Base-by-base conservation (phyloP, 2,888 invertebrate species). In the Andrena bucephala region DNA sequence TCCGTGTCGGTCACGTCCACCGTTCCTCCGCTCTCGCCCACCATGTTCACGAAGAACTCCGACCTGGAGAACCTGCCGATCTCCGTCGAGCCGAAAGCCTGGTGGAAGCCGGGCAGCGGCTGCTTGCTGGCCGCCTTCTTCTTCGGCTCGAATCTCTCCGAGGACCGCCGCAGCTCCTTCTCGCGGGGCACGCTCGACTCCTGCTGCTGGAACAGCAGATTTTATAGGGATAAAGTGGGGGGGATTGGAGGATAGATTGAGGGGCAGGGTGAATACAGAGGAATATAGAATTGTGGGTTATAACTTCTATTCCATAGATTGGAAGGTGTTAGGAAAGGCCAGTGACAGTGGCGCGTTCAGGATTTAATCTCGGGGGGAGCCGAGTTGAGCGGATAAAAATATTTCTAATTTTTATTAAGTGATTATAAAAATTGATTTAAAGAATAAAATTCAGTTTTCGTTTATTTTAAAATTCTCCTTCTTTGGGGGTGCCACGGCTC, bases 71-170 rank as follows among this genome's bases (percentile, higher is more conserved):
- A 97, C 85, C 97, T 96, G n/a, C 97, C 97, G 85, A 97, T 97
- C 94, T 97, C 97, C 31, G 97, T 97, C 36, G 97, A 97, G 33
- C 97, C 97, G 92, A 97, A 97, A 0, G 97, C 97, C 94, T 97
- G 97, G 92, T 97, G 97, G 92, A 97, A 97, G 63, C 97, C 97
- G 6, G 97, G 97, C 79, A 97, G 93, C 6, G 97, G 97, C 74
- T 95, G 93, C 52, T 91, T 92, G 78, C 85, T 72, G n/a, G 81
- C 66, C 6, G 77, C 48, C 29, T 80, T 83, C 68, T 88, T 90
- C 77, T 86, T 91, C 31, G 86, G 81, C 63, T 91, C 90, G 65
- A 89, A 89, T 54, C 87, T 89, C 63, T 91, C 89, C 8, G 76
- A 33, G 20, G 80, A 67, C 1, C 82, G 81, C 0, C 80, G 87